A percentile compares a stretch with the other conserved stretches of the same genome.
Conservation (phyloP, 2,797 vertebrate species). For the Hephaestus fuliginosus region DNA sequence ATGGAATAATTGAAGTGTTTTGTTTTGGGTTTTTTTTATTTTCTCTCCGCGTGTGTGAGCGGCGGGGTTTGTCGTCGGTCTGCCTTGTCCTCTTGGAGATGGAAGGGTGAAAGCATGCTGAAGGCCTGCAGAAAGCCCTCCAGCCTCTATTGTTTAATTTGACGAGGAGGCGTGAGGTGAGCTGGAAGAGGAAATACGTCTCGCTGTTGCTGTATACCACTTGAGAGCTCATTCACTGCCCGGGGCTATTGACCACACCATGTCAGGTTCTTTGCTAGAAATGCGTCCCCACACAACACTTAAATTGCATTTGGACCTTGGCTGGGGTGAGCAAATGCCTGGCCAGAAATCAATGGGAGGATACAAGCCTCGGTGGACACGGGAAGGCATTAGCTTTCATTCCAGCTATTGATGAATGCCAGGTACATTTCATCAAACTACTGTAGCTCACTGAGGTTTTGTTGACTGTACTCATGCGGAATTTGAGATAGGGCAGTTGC, state of each 20-base stretch:
- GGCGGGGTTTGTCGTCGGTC: constrained; percentile 60
- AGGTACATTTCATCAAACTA: constrained; percentile 77
- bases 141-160: constrained; percentile 79
- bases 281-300: constrained; percentile 77
- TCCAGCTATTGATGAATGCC: constrained; percentile 79
- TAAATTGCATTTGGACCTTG: constrained; percentile 83
- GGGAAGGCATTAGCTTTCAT: constrained; percentile 76
- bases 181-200: constrained; percentile 80
- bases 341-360: constrained; percentile 81
- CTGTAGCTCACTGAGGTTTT: constrained; percentile 66
- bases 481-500: constrained; percentile 32
- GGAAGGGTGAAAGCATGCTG: constrained; percentile 63
- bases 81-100: constrained; percentile 72
- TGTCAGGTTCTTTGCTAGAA: constrained; percentile 79
- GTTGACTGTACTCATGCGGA: constrained; percentile 56
- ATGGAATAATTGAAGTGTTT: constrained; percentile 77
- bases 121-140: constrained; percentile 74
- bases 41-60: constrained; percentile 30
- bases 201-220: constrained; percentile 74
- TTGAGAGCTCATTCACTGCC: constrained; percentile 81
- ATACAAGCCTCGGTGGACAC: constrained; percentile 79
- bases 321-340: constrained; percentile 75
- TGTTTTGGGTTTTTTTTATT: constrained; percentile 22
- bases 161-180: constrained; percentile 82
- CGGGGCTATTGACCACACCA: constrained; percentile 81